Evolutionary conservation across 1,140 invertebrate species (phyloP).

Genomic region (Trichonephila clavipes): DNA sequence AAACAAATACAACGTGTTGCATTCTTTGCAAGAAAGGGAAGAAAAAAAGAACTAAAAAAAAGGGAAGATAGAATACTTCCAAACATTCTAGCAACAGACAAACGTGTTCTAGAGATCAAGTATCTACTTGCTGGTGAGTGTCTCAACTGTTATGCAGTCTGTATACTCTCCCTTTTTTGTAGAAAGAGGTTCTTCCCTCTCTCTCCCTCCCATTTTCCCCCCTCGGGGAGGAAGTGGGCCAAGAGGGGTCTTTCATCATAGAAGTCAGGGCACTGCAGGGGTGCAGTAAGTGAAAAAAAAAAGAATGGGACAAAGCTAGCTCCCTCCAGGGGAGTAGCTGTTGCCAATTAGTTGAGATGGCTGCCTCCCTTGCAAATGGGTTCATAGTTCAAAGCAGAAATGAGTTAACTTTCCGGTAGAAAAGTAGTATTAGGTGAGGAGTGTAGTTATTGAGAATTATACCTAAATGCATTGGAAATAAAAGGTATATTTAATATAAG

Average conservation of each 20-base stretch:
- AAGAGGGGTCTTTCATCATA: conserved; percentile 17
- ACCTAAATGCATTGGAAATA: neutral
- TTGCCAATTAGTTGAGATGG: neutral
- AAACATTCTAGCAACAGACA: neutral
- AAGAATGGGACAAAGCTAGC: neutral
- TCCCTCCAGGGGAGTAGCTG: neutral
- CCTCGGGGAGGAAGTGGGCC: neutral
- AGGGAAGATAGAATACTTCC: neutral
- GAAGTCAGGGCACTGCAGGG: conserved; percentile 6
- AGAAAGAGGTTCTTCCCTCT: neutral
- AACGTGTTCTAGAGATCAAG: neutral
- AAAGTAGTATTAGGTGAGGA: neutral
- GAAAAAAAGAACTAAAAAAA: neutral
- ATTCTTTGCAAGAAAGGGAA: neutral
- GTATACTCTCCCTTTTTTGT: neutral
- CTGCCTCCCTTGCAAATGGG: neutral
- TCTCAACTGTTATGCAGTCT: neutral
- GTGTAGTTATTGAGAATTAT: neutral
- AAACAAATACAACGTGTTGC: conserved; percentile 17
- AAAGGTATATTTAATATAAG: too few species aligned
- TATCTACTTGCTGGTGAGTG: neutral
- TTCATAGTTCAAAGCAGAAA: neutral
- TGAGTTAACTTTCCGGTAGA: neutral
- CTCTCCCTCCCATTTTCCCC: neutral
- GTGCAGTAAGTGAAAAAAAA: conserved; percentile 4